Base-by-base conservation (phyloP, 1,140 invertebrate genomes). In the Panulirus ornatus region DNA sequence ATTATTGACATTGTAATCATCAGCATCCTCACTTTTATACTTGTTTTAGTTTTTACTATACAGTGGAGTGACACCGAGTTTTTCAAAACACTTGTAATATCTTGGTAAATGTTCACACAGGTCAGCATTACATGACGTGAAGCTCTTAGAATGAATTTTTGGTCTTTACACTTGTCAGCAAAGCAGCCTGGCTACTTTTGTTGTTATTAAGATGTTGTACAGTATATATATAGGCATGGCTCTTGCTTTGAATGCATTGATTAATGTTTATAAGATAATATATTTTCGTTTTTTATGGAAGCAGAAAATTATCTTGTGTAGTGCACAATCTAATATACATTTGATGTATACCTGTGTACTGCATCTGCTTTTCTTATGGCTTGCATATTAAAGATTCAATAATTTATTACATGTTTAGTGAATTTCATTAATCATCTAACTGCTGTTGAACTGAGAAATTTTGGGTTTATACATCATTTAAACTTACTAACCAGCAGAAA, bases 321-420 rank as follows among this genome's bases (percentile, higher is more conserved):
- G 30, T 58, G 30, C 42, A 36, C 44, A 58, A 38, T 36, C 47
- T 58, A 58, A 30, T 1, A 51, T 16, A 58, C 42, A 79, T 76
- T 79, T 78, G n/a, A n/a, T 79, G 54, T 30, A 58, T 81, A 58
- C 30, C 51, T 22, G 38, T 81, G 14, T 81, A 36, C 47, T 58
- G 51, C 78, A 58, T 81, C 78, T 81, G 78, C 78, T 81, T 66
- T 81, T 81, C 47, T 36, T 58, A 14, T 27, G 38, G 78, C 78
- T 81, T 81, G 78, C 78, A 38, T 16, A 58, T 81, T 51, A 30
- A 34, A 73, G 44, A 71, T 70, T 27, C 34, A 44, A 27, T 66
- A 11, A 30, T 66, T n/a, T 30, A 30, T 66, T n/a, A n/a, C 58
- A 66, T 66, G 8, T 22, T 30, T 8, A 22, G 16, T 66, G 8